Evolutionary conservation across 2,797 vertebrate genomes (phyloP).

Genomic region (Muraenolepis orangiensis): DNA sequence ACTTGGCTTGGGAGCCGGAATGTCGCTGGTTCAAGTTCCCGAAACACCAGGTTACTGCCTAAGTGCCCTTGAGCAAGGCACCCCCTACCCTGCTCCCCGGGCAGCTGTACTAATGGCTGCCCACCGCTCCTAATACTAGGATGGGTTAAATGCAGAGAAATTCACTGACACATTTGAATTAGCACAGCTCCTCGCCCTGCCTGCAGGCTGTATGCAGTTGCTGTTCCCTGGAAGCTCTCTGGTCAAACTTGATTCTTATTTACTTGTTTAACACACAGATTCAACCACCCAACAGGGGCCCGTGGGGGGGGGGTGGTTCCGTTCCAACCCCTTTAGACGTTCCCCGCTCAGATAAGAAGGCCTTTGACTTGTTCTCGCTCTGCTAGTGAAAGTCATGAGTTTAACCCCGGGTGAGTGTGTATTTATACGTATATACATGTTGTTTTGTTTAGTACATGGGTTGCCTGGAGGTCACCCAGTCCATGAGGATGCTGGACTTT

Average conservation of each 20-base stretch:
- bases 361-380: neutral
- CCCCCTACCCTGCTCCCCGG: too few relatives aligned
- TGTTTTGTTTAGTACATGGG: conserved; percentile 82
- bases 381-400: neutral
- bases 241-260: neutral
- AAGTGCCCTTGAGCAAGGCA: too few relatives aligned
- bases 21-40: too few relatives aligned
- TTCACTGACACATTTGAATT: too few relatives aligned
- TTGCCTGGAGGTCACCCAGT: conserved; percentile 88
- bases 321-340: too few relatives aligned
- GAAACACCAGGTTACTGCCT: too few relatives aligned
- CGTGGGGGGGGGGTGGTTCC: too few relatives aligned
- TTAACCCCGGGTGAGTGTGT: neutral
- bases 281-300: neutral
- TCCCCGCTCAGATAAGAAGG: neutral
- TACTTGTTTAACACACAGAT: neutral
- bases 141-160: too few relatives aligned
- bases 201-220: conserved; percentile 30
- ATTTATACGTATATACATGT: neutral
- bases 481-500: conserved; percentile 92
- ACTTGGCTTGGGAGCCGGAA: too few relatives aligned
- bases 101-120: too few relatives aligned
- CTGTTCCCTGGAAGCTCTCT: neutral
- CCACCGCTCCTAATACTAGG: too few relatives aligned
- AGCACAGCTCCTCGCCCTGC: conserved; percentile 65